Evolutionary conservation across 2,888 invertebrate genomes (phyloP).

Genomic region (Listrodromus nycthemerus): DNA sequence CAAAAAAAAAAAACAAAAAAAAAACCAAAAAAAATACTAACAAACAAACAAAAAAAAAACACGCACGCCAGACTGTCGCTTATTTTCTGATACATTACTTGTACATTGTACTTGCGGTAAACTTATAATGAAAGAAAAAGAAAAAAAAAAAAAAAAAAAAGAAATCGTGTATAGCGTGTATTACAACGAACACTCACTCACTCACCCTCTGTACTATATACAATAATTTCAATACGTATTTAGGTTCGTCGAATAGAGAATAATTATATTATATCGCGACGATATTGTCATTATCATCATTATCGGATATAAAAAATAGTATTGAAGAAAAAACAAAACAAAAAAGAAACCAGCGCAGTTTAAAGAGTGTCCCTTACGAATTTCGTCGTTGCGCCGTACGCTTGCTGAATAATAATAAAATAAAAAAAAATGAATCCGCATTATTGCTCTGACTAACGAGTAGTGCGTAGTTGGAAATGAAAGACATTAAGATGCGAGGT

Average conservation of each 20-base stretch:
- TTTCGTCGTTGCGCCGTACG: slow-evolving; percentile 44
- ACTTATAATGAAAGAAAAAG: slow-evolving; percentile 55
- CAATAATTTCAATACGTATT: slow-evolving; percentile 3
- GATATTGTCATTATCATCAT: slow-evolving; percentile 36
- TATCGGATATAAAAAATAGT: slow-evolving; percentile 23
- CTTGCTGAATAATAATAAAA: slow-evolving; percentile 38
- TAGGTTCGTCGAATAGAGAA: slow-evolving; percentile 17
- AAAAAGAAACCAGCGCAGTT: no score
- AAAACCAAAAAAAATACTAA: slow-evolving; percentile 61
- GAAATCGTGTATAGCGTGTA: slow-evolving; percentile 69
- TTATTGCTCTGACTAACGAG: slow-evolving; percentile 52
- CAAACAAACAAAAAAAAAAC: slow-evolving; percentile 61
- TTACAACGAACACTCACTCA: slow-evolving; percentile 77
- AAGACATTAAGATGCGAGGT: slow-evolving; percentile 40
- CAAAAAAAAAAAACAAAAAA: slow-evolving; percentile 57
- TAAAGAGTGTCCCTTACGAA: slow-evolving; percentile 32
- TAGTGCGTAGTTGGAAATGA: slow-evolving; percentile 42
- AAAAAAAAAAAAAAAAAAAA: slow-evolving; percentile 63
- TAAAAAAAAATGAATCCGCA: slow-evolving; percentile 41
- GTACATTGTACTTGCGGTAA: slow-evolving; percentile 72
- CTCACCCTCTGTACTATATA: slow-evolving; percentile 49
- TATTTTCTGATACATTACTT: slow-evolving; percentile 81
- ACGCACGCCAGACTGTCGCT: slow-evolving; percentile 79
- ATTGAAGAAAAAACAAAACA: slow-evolving; percentile 10
- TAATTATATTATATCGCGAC: slow-evolving; percentile 27